Evolutionary conservation across 2,113 vertebrate genomes (phyloP).

Genomic region (Ptilonorhynchus violaceus): DNA sequence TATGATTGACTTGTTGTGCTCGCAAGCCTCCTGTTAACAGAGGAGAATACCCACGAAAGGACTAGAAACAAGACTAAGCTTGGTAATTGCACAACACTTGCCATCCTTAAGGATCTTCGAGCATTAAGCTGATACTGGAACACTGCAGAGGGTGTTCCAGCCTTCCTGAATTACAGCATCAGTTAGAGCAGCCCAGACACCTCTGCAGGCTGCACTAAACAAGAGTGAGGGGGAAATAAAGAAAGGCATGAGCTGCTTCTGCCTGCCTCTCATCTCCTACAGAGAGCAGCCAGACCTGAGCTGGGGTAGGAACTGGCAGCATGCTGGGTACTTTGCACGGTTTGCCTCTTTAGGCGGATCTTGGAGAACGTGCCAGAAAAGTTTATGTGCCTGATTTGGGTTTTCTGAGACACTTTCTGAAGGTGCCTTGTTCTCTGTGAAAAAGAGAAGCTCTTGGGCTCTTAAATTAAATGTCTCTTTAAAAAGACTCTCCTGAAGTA

Average conservation of each 20-base stretch:
- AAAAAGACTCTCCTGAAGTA: background rate
- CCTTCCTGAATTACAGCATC: background rate
- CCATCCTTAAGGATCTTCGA: background rate
- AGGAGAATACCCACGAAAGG: background rate
- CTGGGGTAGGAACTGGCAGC: background rate
- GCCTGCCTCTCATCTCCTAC: accelerated
- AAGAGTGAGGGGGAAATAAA: background rate
- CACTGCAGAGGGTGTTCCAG: background rate
- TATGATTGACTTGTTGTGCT: constrained; percentile 18
- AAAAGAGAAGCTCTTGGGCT: background rate
- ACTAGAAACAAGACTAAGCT: background rate
- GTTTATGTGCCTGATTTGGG: background rate
- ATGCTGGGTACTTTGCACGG: background rate
- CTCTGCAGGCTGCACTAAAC: background rate
- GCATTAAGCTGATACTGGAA: background rate
- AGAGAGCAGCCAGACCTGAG: background rate
- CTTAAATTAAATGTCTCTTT: background rate
- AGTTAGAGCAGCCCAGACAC: background rate
- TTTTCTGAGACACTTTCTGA: background rate
- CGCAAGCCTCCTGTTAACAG: constrained; percentile 15
- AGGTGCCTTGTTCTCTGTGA: background rate
- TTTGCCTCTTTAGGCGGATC: background rate
- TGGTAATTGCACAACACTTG: background rate
- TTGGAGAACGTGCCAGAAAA: background rate
- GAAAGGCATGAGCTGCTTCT: background rate